Evolutionary conservation across 2,888 invertebrate species (phyloP), one percentile per base, ranked within the genome.

Genomic region (Idaea straminata): DNA sequence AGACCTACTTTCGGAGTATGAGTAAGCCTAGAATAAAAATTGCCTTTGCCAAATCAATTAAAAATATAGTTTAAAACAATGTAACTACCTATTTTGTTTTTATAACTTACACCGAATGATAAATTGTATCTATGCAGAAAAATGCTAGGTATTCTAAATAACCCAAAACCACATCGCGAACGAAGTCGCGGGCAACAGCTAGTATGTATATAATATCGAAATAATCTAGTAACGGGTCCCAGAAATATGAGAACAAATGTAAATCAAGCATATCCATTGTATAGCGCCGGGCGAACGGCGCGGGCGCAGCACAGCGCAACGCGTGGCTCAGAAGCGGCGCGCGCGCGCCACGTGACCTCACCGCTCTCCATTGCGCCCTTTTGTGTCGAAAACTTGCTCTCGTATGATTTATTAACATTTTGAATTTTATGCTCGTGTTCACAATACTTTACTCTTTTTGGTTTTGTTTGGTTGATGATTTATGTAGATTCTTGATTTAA

Each of bases 281-380:
- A 63, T 7, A 47, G 47, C 47, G 47, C 47, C 4, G 47, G 25
- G 25, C 25, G 25, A 25, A 25, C 25, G 25, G 47, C 47, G 47
- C 47, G 47, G 47, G 47, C 62, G 62, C 62, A 83, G 82, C 79
- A 75, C 76, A 75, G 84, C 83, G 80, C 86, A 82, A 88, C 89
- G 89, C 90, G 89, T 89, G 89, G 84, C 87, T 77, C 75, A 76
- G 69, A 15, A 59, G 35, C 70, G 79, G 86, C 91, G 87, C 87
- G 87, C 90, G 91, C 89, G 77, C 74, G 84, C 77, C 92, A 91
- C 92, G 92, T 91, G 92, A 91, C 90, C 83, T 75, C 82, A 82
- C 83, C 87, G 81, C 81, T 79, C 80, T 83, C 77, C 82, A 82
- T 83, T 86, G 87, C 81, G 84, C 83, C 86, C 87, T 88, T 89